These are phyloP conservation scores for Panonychus citri DNA, from an alignment of 1,140 invertebrate species.

Conservation along the genomic window DNA sequence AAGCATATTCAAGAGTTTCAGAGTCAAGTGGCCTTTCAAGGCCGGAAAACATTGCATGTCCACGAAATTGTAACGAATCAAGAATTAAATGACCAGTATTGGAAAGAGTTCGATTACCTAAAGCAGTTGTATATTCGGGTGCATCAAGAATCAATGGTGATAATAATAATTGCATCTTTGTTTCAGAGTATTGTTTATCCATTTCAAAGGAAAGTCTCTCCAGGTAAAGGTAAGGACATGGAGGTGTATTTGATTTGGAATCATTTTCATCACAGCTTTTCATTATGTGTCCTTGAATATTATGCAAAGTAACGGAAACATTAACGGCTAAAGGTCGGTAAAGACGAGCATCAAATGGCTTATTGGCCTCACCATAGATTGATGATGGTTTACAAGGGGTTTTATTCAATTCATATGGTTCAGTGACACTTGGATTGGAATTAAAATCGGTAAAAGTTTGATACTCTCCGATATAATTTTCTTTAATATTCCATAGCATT, in stretches of 20 bases:
- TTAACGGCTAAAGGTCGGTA: conserved; percentile 73
- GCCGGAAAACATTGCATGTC: conserved; percentile 91
- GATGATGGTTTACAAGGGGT: neutral
- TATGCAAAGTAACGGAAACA: conserved; percentile 78
- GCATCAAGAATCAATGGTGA: conserved; percentile 53
- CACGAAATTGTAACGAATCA: conserved; percentile 38
- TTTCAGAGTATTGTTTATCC: conserved; percentile 75
- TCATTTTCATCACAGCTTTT: conserved; percentile 42
- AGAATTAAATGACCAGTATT: conserved; percentile 26
- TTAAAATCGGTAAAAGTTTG: conserved; percentile 56
- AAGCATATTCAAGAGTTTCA: conserved; percentile 89
- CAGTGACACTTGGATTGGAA: neutral
- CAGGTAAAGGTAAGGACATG: conserved; percentile 66
- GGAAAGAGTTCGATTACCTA: conserved; percentile 20
- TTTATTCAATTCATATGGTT: neutral
- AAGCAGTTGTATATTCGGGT: conserved; percentile 17
- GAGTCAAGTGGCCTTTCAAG: conserved; percentile 63
- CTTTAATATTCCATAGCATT: conserved; percentile 30
- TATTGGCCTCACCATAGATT: neutral
- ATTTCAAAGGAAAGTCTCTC: conserved; percentile 88
- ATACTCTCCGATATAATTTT: conserved; percentile 89
- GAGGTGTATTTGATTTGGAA: conserved; percentile 45
- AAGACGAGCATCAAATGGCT: conserved; percentile 46
- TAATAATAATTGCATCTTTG: conserved; percentile 63
- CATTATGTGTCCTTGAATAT: conserved; percentile 74